phyloP scores from a whole-genome alignment of 2,113 vertebrate genomes.

The Candoia aspera region DNA sequence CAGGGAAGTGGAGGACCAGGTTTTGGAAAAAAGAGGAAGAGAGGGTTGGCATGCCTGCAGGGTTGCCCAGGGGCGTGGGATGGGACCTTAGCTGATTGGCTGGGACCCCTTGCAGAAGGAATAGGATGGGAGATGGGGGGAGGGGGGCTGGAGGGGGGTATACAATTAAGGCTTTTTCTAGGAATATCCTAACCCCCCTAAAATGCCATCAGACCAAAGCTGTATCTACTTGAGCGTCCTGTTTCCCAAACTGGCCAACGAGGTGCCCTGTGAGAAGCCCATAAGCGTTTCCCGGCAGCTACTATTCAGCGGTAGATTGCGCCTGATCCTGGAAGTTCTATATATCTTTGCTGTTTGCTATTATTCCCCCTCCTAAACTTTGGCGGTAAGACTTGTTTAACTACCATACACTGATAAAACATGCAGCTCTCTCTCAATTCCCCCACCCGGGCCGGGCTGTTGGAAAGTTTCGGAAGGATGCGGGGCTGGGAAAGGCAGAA shows the following conservation, averaged over 20 bases:
- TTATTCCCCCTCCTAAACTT: not conserved
- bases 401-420: not conserved
- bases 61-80: not conserved
- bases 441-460: rapidly evolving
- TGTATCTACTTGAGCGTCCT: not conserved
- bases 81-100: not conserved
- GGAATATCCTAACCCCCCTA: not conserved
- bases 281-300: not conserved
- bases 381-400: not conserved
- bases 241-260: not conserved
- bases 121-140: not conserved
- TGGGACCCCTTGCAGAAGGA: not conserved
- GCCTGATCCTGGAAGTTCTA: not conserved
- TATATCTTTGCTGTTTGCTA: not conserved
- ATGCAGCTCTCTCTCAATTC: not conserved
- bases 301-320: not conserved
- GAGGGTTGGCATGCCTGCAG: too few relatives aligned
- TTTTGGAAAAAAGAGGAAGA: not conserved
- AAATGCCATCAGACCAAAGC: not conserved
- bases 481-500: not conserved
- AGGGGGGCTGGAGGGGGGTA: not conserved
- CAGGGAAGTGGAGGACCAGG: not conserved
- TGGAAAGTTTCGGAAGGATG: not conserved
- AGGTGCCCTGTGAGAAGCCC: not conserved
- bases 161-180: not conserved